A percentile compares a stretch with the other conserved stretches of the same genome.
Conservation (phyloP, 2,113 vertebrate genomes). For the Mixornis gularis region DNA sequence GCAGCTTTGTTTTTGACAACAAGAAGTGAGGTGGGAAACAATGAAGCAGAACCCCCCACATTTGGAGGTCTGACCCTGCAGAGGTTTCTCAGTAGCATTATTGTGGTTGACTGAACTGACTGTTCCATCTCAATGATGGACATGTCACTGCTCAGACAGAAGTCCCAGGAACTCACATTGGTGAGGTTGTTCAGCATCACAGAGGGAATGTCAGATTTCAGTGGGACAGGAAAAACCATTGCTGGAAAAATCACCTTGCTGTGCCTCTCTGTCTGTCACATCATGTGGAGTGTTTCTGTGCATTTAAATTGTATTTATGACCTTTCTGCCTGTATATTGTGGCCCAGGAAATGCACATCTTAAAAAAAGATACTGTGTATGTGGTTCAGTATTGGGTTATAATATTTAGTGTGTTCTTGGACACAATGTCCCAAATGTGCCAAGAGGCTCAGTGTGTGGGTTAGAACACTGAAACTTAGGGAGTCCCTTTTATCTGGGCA, state of each 20-base stretch:
- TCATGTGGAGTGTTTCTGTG: background rate
- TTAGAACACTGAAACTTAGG: background rate
- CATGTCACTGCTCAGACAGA: background rate
- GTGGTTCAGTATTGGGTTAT: background rate
- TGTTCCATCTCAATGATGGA: background rate
- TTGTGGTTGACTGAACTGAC: background rate
- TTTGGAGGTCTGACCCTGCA: background rate
- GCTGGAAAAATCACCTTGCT: background rate
- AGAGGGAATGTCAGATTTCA: background rate
- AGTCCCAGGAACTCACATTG: background rate
- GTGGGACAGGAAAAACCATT: background rate
- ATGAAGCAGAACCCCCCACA: accelerated
- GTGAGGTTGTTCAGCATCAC: background rate
- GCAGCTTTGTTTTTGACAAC: background rate
- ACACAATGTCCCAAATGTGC: background rate
- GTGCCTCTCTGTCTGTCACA: background rate
- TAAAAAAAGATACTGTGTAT: background rate
- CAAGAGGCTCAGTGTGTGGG: background rate
- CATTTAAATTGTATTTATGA: background rate
- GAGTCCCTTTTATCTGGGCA: background rate
- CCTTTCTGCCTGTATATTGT: accelerated
- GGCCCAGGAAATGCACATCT: background rate
- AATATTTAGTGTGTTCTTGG: background rate
- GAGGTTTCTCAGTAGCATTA: background rate
- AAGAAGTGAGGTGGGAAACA: background rate